Evolutionary conservation across 2,113 vertebrate species (phyloP).

Genomic region (Odocoileus hemionus): DNA sequence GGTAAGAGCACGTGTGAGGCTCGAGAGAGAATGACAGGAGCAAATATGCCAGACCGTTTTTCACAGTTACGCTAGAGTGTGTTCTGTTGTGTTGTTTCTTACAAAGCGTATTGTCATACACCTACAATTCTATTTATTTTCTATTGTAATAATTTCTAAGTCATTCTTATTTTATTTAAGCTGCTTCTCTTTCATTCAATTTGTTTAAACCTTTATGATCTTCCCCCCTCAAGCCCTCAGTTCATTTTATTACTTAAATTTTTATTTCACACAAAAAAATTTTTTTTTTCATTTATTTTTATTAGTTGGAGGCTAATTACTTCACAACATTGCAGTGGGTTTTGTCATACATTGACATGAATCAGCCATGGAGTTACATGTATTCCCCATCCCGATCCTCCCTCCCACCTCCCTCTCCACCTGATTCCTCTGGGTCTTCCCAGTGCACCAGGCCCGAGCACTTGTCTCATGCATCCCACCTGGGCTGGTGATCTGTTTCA

Average conservation of each 20-base stretch:
- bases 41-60: background rate
- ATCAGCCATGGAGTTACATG: too few species aligned
- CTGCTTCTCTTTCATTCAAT: background rate
- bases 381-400: too few species aligned
- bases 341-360: too few species aligned
- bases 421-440: too few species aligned
- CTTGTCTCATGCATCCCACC: too few species aligned
- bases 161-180: background rate
- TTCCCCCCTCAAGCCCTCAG: background rate
- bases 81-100: background rate
- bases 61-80: background rate
- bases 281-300: too few species aligned
- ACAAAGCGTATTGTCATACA: background rate
- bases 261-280: background rate
- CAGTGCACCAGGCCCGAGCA: too few species aligned
- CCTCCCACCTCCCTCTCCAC: too few species aligned
- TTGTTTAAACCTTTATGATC: background rate
- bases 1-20: constrained; percentile 81
- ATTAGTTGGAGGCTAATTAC: too few species aligned
- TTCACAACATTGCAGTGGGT: too few species aligned
- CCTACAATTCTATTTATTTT: background rate
- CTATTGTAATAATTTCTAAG: background rate
- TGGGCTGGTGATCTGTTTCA: too few species aligned
- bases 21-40: background rate
- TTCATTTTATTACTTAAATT: background rate